A percentile compares a stretch with the other conserved stretches of the same genome.
Conservation (phyloP, 2,113 vertebrate genomes). For the Thunnus thynnus region DNA sequence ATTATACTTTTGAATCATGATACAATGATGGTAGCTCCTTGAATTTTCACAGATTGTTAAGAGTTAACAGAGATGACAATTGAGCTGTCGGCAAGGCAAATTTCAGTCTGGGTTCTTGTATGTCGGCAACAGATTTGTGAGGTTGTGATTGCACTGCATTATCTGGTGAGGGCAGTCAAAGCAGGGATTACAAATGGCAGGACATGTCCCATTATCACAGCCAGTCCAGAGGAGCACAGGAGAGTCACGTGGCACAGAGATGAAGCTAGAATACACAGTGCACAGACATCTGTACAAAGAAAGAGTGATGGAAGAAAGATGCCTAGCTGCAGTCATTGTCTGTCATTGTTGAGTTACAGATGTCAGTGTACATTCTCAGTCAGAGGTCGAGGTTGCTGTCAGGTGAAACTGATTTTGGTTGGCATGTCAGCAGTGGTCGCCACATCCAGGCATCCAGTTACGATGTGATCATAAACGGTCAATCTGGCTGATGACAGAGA, state of each 20-base stretch:
- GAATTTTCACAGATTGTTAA: too few relatives aligned
- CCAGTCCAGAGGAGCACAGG: slow-evolving; percentile 50
- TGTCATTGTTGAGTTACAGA: slow-evolving; percentile 3
- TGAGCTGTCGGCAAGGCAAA: slow-evolving; percentile 47
- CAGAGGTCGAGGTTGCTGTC: slow-evolving; percentile 3
- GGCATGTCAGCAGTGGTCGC: not conserved
- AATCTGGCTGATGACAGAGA: not conserved
- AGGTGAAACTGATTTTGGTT: slow-evolving; percentile 4
- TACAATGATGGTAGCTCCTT: too few relatives aligned
- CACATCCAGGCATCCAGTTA: not conserved
- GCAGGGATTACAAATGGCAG: slow-evolving; percentile 54
- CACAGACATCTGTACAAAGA: slow-evolving; percentile 23
- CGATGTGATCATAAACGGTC: not conserved
- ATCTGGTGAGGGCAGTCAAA: slow-evolving; percentile 63
- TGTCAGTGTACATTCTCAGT: slow-evolving; percentile 1
- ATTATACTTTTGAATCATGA: too few relatives aligned
- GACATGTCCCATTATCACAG: slow-evolving; percentile 52
- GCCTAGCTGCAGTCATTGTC: not conserved
- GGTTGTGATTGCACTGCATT: slow-evolving; percentile 64
- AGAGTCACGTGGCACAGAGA: slow-evolving; percentile 44
- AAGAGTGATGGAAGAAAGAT: not conserved
- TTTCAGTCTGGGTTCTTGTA: slow-evolving; percentile 29
- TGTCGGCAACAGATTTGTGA: slow-evolving; percentile 52
- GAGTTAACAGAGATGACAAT: slow-evolving; percentile 24
- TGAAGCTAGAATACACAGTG: slow-evolving; percentile 14